These are phyloP conservation scores for Nanger granti DNA, from an alignment of 2,113 vertebrate genomes.

Conservation along the genomic window DNA sequence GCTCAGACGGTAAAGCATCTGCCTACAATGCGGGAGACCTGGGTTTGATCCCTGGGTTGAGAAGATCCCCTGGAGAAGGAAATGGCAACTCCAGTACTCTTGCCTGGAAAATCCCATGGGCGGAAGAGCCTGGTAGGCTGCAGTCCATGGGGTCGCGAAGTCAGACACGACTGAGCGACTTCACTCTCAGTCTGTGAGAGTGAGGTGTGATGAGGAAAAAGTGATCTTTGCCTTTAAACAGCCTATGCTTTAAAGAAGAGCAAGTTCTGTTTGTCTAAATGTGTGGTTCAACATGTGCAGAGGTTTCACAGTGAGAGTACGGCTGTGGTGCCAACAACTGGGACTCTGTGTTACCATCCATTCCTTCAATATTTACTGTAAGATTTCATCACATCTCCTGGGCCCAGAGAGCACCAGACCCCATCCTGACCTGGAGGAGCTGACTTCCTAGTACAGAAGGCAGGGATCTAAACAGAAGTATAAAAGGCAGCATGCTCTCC, in stretches of 20 bases:
- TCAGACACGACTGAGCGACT: rapidly evolving
- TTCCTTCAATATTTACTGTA: background rate
- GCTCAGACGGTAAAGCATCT: no score
- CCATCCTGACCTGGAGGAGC: background rate
- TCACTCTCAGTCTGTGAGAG: background rate
- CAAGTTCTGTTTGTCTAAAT: background rate
- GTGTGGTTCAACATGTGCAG: background rate
- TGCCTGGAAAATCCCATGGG: no score
- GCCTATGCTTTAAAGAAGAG: background rate
- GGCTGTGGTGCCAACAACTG: background rate
- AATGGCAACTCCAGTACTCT: no score
- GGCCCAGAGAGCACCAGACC: background rate
- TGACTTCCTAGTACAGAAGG: background rate
- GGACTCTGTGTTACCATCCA: background rate
- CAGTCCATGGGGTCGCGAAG: no score
- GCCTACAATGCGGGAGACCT: no score
- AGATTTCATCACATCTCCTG: background rate
- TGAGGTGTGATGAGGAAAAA: background rate
- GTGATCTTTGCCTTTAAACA: background rate
- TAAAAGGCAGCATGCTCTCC: background rate
- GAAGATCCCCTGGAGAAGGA: no score
- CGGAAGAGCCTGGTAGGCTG: no score
- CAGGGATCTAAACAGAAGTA: background rate
- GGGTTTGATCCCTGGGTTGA: no score
- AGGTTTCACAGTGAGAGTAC: background rate